phyloP scores from a whole-genome alignment of 2,113 vertebrate species.

The Pyxicephalus adspersus region DNA sequence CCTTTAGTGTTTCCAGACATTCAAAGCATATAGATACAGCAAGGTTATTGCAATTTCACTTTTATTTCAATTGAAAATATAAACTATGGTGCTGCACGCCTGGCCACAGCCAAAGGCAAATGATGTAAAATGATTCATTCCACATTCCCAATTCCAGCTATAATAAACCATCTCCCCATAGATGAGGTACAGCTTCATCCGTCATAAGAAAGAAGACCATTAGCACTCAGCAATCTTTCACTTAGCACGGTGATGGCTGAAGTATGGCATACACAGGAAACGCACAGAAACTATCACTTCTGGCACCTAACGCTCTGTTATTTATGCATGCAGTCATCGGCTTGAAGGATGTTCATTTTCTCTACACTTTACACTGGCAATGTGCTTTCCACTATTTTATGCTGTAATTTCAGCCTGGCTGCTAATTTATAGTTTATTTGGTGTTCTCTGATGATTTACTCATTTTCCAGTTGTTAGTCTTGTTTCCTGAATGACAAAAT shows the following conservation, averaged over 20 bases:
- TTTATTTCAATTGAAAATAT: neutral
- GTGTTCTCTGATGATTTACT: neutral
- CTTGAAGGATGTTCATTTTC: constrained; percentile 33
- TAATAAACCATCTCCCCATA: constrained; percentile 9
- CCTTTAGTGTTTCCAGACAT: too few species aligned
- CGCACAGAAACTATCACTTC: constrained; percentile 5
- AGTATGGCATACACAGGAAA: neutral
- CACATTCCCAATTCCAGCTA: neutral
- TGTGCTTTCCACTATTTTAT: constrained; percentile 4
- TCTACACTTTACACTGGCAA: constrained; percentile 17
- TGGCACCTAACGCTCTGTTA: constrained; percentile 2
- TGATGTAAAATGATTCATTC: neutral
- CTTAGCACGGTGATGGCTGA: neutral
- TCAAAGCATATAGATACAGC: too few species aligned
- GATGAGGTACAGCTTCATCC: neutral
- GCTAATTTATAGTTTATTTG: constrained; percentile 25
- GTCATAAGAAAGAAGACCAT: constrained; percentile 6
- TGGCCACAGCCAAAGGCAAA: neutral
- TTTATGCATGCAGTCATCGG: constrained; percentile 36
- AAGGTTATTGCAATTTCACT: constrained; percentile 1
- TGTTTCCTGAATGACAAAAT: constrained; percentile 1
- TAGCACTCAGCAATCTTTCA: constrained; percentile 27
- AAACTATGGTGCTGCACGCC: neutral
- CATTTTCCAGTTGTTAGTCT: constrained; percentile 19
- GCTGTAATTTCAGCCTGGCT: neutral